A percentile compares a stretch with the other conserved stretches of the same genome.
These are phyloP conservation scores for Colostygia pectinataria DNA, from an alignment of 2,888 invertebrate species.

Conservation along the genomic window DNA sequence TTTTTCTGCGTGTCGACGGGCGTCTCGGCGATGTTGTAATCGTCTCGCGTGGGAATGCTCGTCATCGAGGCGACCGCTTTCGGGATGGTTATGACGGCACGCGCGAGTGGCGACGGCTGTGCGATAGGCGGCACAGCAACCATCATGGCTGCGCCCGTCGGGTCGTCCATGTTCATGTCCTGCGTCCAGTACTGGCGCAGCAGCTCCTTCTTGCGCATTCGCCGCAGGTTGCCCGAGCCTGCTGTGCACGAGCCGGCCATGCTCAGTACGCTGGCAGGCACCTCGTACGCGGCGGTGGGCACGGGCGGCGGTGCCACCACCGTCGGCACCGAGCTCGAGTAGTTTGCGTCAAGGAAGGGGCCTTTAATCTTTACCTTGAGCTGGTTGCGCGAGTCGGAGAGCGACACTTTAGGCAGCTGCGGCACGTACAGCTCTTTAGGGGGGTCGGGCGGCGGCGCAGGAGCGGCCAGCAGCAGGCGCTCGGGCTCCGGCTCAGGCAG, in stretches of 20 bases:
- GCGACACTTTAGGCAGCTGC: slow-evolving; percentile 86
- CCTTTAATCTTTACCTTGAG: slow-evolving; percentile 96
- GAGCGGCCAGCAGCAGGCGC: slow-evolving; percentile 48
- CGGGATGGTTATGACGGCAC: slow-evolving; percentile 91
- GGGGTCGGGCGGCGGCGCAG: slow-evolving; percentile 76
- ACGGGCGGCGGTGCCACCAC: slow-evolving; percentile 77
- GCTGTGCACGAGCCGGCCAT: slow-evolving; percentile 68
- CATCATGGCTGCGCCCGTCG: slow-evolving; percentile 65
- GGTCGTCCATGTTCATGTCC: slow-evolving; percentile 92
- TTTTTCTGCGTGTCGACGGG: slow-evolving; percentile 86
- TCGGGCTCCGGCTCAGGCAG: slow-evolving; percentile 41
- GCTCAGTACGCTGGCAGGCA: slow-evolving; percentile 61
- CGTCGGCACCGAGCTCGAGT: slow-evolving; percentile 85
- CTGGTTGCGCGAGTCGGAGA: slow-evolving; percentile 92
- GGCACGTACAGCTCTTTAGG: slow-evolving; percentile 53
- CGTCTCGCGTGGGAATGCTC: slow-evolving; percentile 92
- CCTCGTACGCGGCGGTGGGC: slow-evolving; percentile 60
- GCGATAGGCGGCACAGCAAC: slow-evolving; percentile 82
- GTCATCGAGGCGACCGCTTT: slow-evolving; percentile 96
- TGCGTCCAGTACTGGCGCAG: slow-evolving; percentile 91
- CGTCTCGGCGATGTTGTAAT: slow-evolving; percentile 87
- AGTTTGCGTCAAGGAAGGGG: slow-evolving; percentile 90
- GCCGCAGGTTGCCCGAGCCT: slow-evolving; percentile 88
- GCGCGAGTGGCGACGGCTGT: slow-evolving; percentile 83
- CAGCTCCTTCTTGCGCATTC: slow-evolving; percentile 95